Base-by-base conservation (phyloP, 1,140 invertebrate genomes). In the Pseudoatta argentina region DNA sequence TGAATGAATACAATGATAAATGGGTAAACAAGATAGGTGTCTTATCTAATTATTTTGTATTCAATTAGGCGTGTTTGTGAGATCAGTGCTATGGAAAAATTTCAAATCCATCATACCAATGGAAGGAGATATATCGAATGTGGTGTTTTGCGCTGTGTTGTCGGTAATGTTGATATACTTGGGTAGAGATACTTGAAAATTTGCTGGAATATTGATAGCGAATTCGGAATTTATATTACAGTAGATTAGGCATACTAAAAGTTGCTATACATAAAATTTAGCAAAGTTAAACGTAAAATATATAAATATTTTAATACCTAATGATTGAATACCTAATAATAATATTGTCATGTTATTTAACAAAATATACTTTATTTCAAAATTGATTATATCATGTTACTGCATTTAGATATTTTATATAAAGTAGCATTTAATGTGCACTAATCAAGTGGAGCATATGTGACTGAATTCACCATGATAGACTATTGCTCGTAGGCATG, bases 41-140 rank as follows among this genome's bases (percentile, higher is more conserved):
- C 18, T 85, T 69, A 75, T 48, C 21, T 73, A 24, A 21, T 48
- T 59, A 5, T 59, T 78, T 21, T n/a, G 66, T 79, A 39, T 21
- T 67, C 83, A 6, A 90, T 93, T 89, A 97, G 97, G 97, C 92
- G 97, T 98, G 39, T 96, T 98, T 85, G 93, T 97, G 6, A 96
- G 97, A 88, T 97, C 97, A 4, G 95, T 96, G 12, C 91, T 97
- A 57, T 98, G 97, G 97, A 94, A 97, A 59, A 96, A 96, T 91
- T 96, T 96, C 88, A 96, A 96, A 93, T 96, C 95, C 87, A 96
- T 97, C 57, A 96, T 97, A 95, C 96, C 96, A 59, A 95, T 96
- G 92, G 95, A 96, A 63, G 95, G 96, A 92, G 97, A 97, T 91
- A 95, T 96, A 69, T 94, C 96, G 1, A 97, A 96, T 91, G 96